Percentiles rank a stretch among this genome's conserved stretches.
Evolutionary conservation across 2,797 vertebrate genomes (phyloP).

Genomic region (Dicrostonyx torquatus): DNA sequence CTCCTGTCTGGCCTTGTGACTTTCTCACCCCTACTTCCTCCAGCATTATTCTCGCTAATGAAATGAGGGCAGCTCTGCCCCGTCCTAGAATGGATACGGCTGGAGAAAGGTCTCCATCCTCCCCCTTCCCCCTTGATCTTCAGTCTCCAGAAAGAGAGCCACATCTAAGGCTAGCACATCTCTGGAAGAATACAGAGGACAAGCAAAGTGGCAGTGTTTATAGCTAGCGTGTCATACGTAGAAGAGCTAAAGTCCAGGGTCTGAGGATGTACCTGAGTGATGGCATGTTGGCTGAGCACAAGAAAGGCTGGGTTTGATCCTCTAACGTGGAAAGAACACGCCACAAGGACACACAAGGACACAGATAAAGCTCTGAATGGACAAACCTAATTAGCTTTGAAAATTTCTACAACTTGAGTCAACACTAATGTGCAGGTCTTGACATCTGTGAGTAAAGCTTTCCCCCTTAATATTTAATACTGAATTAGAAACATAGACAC

Average conservation of each 20-base stretch:
- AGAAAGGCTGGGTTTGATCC: background rate
- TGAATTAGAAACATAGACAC: conserved; percentile 21
- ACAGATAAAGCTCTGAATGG: background rate
- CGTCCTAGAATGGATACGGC: background rate
- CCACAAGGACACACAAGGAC: background rate
- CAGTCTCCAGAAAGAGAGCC: conserved; percentile 28
- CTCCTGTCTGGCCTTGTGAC: background rate
- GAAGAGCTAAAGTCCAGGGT: background rate
- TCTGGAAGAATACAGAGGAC: conserved; percentile 32
- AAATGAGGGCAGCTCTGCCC: conserved; percentile 39
- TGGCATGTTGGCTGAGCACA: background rate
- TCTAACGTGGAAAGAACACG: background rate
- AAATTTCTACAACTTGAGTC: background rate
- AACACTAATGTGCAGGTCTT: conserved; percentile 16
- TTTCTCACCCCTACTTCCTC: background rate
- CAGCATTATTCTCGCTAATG: conserved; percentile 52
- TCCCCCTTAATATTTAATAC: background rate
- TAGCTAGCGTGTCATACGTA: background rate
- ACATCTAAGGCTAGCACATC: background rate
- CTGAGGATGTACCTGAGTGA: background rate
- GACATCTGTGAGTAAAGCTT: background rate
- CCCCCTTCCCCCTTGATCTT: background rate
- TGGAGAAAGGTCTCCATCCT: background rate
- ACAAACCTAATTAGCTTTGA: conserved; percentile 22
- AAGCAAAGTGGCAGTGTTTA: conserved; percentile 23